Evolutionary conservation across 2,113 vertebrate species (phyloP).

Genomic region (Amblyornis subalaris): DNA sequence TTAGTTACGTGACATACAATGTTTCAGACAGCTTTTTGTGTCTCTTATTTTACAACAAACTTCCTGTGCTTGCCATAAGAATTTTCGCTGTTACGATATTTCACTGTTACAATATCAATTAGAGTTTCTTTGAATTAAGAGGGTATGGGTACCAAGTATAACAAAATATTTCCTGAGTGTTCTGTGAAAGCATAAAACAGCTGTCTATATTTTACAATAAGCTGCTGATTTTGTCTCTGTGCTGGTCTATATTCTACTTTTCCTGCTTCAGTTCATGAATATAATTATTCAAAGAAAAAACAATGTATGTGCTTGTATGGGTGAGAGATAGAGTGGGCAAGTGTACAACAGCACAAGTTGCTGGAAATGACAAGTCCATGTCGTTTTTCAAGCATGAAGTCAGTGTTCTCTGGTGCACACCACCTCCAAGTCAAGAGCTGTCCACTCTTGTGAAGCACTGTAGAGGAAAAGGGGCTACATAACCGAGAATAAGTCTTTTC

Average conservation of each 20-base stretch:
- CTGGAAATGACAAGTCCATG: neutral
- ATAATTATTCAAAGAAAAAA: neutral
- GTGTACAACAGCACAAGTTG: too few species aligned
- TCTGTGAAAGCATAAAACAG: neutral
- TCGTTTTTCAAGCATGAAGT: neutral
- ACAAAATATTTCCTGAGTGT: neutral
- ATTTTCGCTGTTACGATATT: neutral
- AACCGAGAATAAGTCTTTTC: neutral
- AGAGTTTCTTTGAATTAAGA: neutral
- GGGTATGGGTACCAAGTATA: neutral
- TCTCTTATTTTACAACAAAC: neutral
- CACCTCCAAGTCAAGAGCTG: neutral
- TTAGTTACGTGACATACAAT: neutral
- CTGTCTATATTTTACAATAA: neutral
- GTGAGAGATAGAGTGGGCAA: too few species aligned
- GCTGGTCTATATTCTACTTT: neutral
- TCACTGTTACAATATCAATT: neutral
- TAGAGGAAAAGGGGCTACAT: neutral
- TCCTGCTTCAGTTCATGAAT: neutral
- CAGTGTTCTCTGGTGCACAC: neutral
- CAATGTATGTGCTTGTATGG: too few species aligned
- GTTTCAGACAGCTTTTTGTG: neutral
- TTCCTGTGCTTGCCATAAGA: neutral
- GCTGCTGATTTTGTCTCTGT: neutral
- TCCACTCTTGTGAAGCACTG: accelerated